Evolutionary conservation across 2,888 invertebrate genomes (phyloP).

Genomic region (Pristionchus arcanus): DNA sequence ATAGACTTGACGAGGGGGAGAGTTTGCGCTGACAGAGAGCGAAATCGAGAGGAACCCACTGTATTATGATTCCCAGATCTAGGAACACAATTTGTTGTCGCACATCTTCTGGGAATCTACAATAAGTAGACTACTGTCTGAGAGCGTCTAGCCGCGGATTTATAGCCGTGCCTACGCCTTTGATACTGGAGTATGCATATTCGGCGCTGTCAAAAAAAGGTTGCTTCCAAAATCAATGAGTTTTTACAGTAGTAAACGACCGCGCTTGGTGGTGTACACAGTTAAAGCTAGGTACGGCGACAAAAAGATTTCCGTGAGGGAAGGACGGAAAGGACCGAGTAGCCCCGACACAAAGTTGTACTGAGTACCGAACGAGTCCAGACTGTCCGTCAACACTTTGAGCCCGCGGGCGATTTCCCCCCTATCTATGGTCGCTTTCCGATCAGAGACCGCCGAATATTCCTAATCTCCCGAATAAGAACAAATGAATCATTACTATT

Average conservation of each 20-base stretch:
- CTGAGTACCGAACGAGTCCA: neutral
- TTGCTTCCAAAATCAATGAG: no score
- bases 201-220: no score
- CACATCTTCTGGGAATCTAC: neutral
- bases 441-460: neutral
- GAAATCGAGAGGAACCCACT: neutral
- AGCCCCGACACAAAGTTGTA: no score
- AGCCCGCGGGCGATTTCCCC: slow-evolving; percentile 14
- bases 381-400: neutral
- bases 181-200: no score
- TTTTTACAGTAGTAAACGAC: no score
- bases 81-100: neutral
- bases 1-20: no score
- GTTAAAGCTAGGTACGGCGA: no score
- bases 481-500: neutral
- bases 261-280: no score
- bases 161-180: no score
- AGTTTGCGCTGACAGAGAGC: no score
- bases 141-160: neutral
- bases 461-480: neutral
- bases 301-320: no score
- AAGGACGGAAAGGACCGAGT: no score
- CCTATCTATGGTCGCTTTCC: neutral
- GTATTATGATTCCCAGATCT: neutral
- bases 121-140: neutral